Evolutionary conservation across 2,888 invertebrate genomes (phyloP).

Genomic region (Rhamnusium bicolor): DNA sequence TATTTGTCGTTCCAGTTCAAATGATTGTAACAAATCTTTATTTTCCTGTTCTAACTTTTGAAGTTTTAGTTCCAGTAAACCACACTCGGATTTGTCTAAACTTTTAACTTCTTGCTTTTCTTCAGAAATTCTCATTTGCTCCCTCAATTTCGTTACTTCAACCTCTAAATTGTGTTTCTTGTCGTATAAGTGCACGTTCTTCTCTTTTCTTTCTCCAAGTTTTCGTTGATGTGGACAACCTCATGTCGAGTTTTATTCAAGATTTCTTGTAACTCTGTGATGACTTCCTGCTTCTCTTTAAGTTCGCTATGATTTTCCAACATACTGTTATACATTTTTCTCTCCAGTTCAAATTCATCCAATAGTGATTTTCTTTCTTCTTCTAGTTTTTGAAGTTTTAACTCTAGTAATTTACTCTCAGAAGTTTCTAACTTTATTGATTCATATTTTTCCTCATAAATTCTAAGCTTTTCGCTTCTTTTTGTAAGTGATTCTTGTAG

Average conservation of each 20-base stretch:
- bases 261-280: slow-evolving; percentile 42
- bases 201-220: slow-evolving; percentile 45
- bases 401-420: slow-evolving; percentile 46
- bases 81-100: slow-evolving; percentile 50
- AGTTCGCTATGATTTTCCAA: slow-evolving; percentile 44
- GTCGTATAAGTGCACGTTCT: slow-evolving; percentile 35
- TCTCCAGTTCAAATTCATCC: slow-evolving; percentile 49
- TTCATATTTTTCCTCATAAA: slow-evolving; percentile 50
- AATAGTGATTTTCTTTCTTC: slow-evolving; percentile 49
- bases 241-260: slow-evolving; percentile 44
- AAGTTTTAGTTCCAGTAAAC: slow-evolving; percentile 51
- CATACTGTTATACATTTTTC: slow-evolving; percentile 47
- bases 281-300: slow-evolving; percentile 44
- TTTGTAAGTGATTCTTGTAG: slow-evolving; percentile 43
- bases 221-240: slow-evolving; percentile 34
- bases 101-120: slow-evolving; percentile 50
- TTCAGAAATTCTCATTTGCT: slow-evolving; percentile 50
- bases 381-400: slow-evolving; percentile 51
- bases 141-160: slow-evolving; percentile 46
- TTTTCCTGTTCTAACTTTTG: slow-evolving; percentile 53
- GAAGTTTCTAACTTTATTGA: slow-evolving; percentile 46
- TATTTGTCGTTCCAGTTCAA: slow-evolving; percentile 45
- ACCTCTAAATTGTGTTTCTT: slow-evolving; percentile 48
- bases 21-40: slow-evolving; percentile 44
- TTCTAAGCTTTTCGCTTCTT: slow-evolving; percentile 40